These are phyloP conservation scores for Murina feae DNA, from an alignment of 2,113 vertebrate genomes.

Conservation along the genomic window DNA sequence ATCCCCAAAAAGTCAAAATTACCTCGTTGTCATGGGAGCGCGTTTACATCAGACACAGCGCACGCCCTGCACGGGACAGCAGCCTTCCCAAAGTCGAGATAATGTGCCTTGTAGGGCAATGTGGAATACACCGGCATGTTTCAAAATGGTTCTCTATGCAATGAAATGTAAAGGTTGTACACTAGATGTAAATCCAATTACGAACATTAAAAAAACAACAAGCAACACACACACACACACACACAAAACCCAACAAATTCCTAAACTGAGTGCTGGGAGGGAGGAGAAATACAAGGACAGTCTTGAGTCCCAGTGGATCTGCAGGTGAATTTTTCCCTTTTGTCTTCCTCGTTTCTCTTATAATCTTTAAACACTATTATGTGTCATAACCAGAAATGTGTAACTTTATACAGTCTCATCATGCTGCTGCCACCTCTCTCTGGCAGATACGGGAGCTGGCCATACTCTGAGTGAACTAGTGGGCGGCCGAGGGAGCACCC, in stretches of 20 bases:
- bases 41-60: background rate
- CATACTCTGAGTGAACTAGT: background rate
- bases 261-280: background rate
- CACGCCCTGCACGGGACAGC: background rate
- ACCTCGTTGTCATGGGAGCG: background rate
- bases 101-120: background rate
- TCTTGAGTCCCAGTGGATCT: background rate
- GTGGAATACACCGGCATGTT: background rate
- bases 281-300: background rate
- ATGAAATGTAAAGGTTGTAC: background rate
- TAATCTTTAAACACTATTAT: background rate
- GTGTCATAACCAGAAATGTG: background rate
- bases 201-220: background rate
- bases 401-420: background rate
- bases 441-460: background rate
- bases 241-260: background rate
- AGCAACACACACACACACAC: too few species aligned
- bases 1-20: background rate
- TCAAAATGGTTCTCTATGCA: background rate
- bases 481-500: rapidly evolving
- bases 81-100: background rate
- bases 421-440: background rate
- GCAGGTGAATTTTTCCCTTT: background rate
- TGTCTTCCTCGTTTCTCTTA: background rate
- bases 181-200: background rate